phyloP scores from a whole-genome alignment of 2,797 vertebrate genomes.

The Pseudochirops cupreus region DNA sequence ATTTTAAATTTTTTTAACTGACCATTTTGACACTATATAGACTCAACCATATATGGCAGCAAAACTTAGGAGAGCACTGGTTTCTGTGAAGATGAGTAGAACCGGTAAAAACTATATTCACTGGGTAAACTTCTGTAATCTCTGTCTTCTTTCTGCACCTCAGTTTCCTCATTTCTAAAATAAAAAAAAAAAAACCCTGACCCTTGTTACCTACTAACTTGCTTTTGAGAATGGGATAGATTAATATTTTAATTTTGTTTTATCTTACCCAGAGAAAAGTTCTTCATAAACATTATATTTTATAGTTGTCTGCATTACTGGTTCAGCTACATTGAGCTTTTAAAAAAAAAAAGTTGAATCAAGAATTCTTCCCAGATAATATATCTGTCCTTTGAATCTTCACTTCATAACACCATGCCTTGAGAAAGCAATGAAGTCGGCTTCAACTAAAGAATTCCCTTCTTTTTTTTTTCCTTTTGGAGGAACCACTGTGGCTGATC shows the following conservation, averaged over 20 bases:
- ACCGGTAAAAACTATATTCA: not conserved
- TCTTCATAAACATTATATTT: slow-evolving; percentile 26
- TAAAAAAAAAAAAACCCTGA: not conserved
- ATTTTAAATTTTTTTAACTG: not conserved
- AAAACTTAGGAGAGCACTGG: not conserved
- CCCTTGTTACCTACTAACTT: slow-evolving; percentile 8
- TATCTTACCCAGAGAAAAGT: not conserved
- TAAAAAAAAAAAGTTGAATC: not conserved
- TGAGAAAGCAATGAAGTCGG: slow-evolving; percentile 53
- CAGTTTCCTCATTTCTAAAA: slow-evolving; percentile 45
- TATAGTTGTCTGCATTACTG: slow-evolving; percentile 44
- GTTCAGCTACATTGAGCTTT: slow-evolving; percentile 30
- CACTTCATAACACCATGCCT: slow-evolving; percentile 47
- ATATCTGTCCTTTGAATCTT: slow-evolving; percentile 72
- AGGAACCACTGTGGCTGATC: slow-evolving; percentile 62
- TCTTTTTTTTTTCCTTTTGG: slow-evolving; percentile 29
- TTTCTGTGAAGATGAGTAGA: not conserved
- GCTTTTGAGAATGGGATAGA: slow-evolving; percentile 38
- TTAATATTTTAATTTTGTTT: not conserved
- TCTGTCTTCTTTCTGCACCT: not conserved
- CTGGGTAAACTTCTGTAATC: not conserved
- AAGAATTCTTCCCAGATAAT: slow-evolving; percentile 62
- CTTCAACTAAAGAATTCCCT: slow-evolving; percentile 40
- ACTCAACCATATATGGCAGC: not conserved
- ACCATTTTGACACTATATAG: slow-evolving; percentile 29